Percentiles rank a stretch among this genome's conserved stretches.
phyloP scores from a whole-genome alignment of 30 jellyfish, hydroid and myxozoan genomes.

The Pseudorhiza aurosa region DNA sequence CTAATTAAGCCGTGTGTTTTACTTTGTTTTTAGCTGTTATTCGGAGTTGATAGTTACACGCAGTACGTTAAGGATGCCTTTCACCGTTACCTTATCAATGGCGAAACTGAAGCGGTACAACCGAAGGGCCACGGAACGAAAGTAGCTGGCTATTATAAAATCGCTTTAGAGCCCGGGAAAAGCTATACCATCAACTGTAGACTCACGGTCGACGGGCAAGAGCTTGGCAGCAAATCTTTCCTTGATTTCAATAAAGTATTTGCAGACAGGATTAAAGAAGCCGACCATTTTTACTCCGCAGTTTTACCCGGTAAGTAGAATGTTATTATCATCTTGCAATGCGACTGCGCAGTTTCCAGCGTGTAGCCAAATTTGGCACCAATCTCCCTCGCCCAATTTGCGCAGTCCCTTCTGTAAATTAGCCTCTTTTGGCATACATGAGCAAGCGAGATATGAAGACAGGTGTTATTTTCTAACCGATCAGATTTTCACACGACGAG shows the following conservation, averaged over 20 bases:
- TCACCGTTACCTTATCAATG: constrained; percentile 83
- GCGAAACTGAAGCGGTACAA: constrained; percentile 78
- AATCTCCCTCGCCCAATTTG: no score
- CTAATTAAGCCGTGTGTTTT: no score
- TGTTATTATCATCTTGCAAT: no score
- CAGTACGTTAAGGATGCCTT: constrained; percentile 90
- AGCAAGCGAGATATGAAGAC: no score
- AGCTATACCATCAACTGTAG: constrained; percentile 59
- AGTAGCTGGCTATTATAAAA: constrained; percentile 80
- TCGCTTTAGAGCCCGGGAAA: constrained; percentile 62
- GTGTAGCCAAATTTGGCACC: no score
- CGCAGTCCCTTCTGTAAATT: no score
- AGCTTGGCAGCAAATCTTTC: constrained; percentile 38
- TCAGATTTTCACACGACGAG: no score
- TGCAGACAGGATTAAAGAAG: constrained; percentile 55
- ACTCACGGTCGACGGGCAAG: constrained; percentile 37
- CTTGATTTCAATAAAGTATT: constrained; percentile 65
- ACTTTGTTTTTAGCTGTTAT: constrained; percentile 78
- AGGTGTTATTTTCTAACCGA: no score
- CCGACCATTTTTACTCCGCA: constrained; percentile 75
- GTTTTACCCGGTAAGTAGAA: constrained; percentile 71
- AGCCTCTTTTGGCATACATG: no score
- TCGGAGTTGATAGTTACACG: constrained; percentile 68
- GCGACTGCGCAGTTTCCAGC: no score
- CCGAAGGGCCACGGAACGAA: constrained; percentile 87